Percentiles rank a stretch among this genome's conserved stretches.
Conservation (phyloP, 2,797 vertebrate genomes). For the Paedocypris micromegethes region DNA sequence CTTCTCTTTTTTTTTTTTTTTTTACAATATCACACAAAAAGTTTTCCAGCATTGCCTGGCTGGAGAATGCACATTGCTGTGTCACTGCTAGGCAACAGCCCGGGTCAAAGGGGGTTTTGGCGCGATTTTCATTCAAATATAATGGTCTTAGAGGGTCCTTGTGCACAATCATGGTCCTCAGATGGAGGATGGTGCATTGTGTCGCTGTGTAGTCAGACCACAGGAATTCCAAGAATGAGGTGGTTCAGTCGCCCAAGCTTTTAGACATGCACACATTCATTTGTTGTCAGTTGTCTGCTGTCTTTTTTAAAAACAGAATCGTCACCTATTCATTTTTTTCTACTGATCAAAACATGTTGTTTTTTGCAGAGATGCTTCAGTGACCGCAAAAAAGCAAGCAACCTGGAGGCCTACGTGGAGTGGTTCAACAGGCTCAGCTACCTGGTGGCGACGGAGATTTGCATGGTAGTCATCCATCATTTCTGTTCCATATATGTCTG, state of each 20-base stretch:
- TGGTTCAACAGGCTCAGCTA: conserved; percentile 97
- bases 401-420: conserved; percentile 88
- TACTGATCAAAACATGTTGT: neutral
- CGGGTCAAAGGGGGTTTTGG: conserved; percentile 38
- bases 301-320: too few relatives aligned
- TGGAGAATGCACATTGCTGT: conserved; percentile 44
- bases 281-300: too few relatives aligned
- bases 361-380: conserved; percentile 74
- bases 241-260: conserved; percentile 38
- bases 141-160: conserved; percentile 39
- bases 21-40: conserved; percentile 38
- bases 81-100: conserved; percentile 65
- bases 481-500: neutral
- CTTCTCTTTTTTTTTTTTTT: neutral
- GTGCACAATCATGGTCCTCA: conserved; percentile 15
- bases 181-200: conserved; percentile 41
- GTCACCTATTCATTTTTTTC: too few relatives aligned
- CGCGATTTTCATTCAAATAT: conserved; percentile 48
- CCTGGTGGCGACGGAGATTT: conserved; percentile 92
- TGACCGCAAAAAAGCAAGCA: conserved; percentile 81
- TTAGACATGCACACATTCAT: conserved; percentile 24
- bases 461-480: conserved; percentile 73
- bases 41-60: conserved; percentile 44
- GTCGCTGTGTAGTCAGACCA: conserved; percentile 46
- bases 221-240: conserved; percentile 65